Percentiles rank a stretch among this genome's conserved stretches.
phyloP scores from a whole-genome alignment of 1,140 invertebrate species.

The Holotrichia oblita region DNA sequence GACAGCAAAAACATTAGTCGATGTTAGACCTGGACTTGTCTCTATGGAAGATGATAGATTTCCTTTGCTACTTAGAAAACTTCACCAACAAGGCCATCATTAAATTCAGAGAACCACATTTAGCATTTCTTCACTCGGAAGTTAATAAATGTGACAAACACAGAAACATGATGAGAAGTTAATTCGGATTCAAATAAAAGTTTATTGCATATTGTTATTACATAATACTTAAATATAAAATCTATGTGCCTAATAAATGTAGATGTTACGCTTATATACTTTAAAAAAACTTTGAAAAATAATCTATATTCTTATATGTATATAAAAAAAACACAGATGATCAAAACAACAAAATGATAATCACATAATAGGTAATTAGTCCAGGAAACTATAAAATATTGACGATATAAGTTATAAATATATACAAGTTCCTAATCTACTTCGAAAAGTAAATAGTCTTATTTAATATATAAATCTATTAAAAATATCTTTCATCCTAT shows the following conservation, averaged over 20 bases:
- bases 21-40: too few species aligned
- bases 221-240: not conserved
- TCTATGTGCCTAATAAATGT: not conserved
- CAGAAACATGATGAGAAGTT: too few species aligned
- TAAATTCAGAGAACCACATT: too few species aligned
- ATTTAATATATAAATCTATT: not conserved
- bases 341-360: not conserved
- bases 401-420: not conserved
- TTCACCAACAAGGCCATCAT: too few species aligned
- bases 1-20: too few species aligned
- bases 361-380: constrained; percentile 27
- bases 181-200: not conserved
- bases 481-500: not conserved
- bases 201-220: not conserved
- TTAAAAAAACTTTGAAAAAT: not conserved
- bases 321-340: too few species aligned
- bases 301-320: too few species aligned
- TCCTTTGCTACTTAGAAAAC: too few species aligned
- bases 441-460: not conserved
- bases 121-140: too few species aligned
- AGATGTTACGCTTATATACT: not conserved
- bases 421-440: not conserved
- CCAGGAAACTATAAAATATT: not conserved
- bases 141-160: too few species aligned
- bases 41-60: too few species aligned